Conservation (phyloP, 2,797 vertebrate genomes). For the Spinus olivaceus region DNA sequence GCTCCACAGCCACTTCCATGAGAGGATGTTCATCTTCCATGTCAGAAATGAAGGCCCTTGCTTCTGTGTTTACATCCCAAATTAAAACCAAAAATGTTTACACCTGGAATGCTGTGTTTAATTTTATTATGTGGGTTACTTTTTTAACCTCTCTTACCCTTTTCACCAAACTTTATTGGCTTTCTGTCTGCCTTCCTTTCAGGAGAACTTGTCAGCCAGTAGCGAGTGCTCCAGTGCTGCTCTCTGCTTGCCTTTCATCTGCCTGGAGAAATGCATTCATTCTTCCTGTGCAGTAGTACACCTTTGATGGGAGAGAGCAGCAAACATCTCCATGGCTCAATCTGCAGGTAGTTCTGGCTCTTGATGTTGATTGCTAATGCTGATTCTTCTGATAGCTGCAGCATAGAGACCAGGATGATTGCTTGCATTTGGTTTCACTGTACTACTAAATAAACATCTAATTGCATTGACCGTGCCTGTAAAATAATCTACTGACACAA, state of each 20-base stretch:
- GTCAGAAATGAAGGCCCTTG: neutral
- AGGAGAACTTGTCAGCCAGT: neutral
- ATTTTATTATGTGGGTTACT: neutral
- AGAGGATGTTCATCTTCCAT: neutral
- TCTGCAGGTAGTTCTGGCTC: neutral
- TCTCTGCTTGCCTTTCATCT: neutral
- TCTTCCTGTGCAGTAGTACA: neutral
- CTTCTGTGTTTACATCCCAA: neutral
- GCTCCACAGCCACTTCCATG: fast-evolving
- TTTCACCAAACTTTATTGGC: neutral
- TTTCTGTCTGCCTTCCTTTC: neutral
- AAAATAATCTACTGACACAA: neutral
- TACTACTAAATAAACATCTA: neutral
- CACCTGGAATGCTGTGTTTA: neutral
- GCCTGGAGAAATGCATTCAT: neutral
- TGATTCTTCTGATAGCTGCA: neutral
- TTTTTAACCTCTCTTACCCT: neutral
- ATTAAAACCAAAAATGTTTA: neutral
- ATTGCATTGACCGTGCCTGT: neutral
- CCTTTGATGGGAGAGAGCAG: neutral
- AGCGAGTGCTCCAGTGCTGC: neutral
- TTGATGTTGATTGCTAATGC: neutral
- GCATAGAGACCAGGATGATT: neutral
- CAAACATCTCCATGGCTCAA: neutral
- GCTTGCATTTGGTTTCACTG: neutral